A percentile compares a stretch with the other conserved stretches of the same genome.
Conservation (phyloP, 2,797 vertebrate species). For the Pteronotus mesoamericanus region DNA sequence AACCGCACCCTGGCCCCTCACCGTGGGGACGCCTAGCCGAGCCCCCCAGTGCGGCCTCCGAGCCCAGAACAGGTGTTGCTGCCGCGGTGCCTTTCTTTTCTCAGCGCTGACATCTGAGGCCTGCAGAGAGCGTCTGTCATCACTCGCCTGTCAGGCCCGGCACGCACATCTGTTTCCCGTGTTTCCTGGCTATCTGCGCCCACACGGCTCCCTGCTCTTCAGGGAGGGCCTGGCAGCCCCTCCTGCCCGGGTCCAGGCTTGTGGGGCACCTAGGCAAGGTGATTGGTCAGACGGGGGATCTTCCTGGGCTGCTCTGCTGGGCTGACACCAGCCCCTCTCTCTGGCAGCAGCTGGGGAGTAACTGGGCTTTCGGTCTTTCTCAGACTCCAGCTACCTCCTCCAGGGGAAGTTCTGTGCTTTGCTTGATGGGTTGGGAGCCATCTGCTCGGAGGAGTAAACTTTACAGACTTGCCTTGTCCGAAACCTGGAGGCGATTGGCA, state of each 20-base stretch:
- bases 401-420: background rate
- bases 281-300: background rate
- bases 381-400: background rate
- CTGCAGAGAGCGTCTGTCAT: conserved; percentile 79
- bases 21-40: background rate
- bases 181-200: conserved; percentile 50
- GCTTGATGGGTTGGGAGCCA: conserved; percentile 36
- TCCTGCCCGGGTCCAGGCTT: background rate
- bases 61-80: conserved; percentile 82
- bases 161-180: conserved; percentile 81
- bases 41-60: background rate
- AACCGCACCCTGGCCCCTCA: background rate
- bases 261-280: background rate
- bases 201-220: background rate
- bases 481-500: background rate
- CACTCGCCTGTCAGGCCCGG: conserved; percentile 74
- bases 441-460: conserved; percentile 46
- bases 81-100: conserved; percentile 58
- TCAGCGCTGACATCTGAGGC: conserved; percentile 76
- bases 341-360: background rate
- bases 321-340: background rate
- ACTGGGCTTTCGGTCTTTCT: background rate
- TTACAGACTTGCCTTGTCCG: conserved; percentile 5
- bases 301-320: background rate
- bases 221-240: background rate